Base-by-base conservation (phyloP, 2,113 vertebrate species). In the Strix aluco region DNA sequence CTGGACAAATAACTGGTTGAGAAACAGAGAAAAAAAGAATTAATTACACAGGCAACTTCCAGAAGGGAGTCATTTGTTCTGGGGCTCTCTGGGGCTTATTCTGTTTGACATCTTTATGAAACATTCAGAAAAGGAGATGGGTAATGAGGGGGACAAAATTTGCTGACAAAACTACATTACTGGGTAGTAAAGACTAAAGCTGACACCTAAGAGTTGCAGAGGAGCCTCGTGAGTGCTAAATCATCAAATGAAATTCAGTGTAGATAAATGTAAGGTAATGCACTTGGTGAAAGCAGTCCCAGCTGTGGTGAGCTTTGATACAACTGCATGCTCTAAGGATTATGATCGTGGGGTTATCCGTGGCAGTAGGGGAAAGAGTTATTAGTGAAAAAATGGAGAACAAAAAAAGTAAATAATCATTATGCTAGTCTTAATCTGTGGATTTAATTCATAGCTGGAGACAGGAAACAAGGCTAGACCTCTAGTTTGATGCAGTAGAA, bases 391-490 rank as follows among this genome's bases (percentile, higher is more conserved):
- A 88, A 88, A 62, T 2, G 1, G 27, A 58, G 17, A 27, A 30
- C 3, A 61, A 61, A 54, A 46, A 62, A 67, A 52, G 32, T 55
- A 90, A 92, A 8, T 91, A 57, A 57, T 52, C 17, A 59, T 69
- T 16, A 66, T 58, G n/a, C 52, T 38, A 27, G 32, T 72, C 30
- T 29, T 38, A 42, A 80, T 38, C 30, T 80, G 54, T 77, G 62
- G 52, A 66, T 63, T 92, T 86, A 67, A 72, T 82, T 86, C 29
- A 26, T n/a, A 83, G 61, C 62, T 82, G 22, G 42, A 90, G 66
- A 38, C n/a, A 86, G 44, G 40, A 67, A 26, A 81, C 7, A 71
- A 32, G 42, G 26, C 14, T 38, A 70, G 65, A 49, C 38, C 25
- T 74, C 25, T 78, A 42, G 19, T 46, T 32, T 90, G 58, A 86